Conservation (phyloP, 92 coral and sea anemone genomes). For the Paragorgia papillata region DNA sequence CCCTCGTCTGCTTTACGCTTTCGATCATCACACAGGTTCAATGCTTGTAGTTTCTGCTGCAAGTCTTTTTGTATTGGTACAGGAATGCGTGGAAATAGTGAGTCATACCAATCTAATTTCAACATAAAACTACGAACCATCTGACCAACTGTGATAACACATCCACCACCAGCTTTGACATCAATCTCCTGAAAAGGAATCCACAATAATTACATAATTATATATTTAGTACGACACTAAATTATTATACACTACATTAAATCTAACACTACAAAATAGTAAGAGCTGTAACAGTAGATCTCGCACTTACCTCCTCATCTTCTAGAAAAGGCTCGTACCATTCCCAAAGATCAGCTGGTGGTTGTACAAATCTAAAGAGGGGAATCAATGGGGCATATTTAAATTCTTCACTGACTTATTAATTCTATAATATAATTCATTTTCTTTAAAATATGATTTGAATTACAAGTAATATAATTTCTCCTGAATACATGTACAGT, state of each 20-base stretch:
- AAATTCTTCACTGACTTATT: too few species aligned
- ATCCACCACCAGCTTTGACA: conserved; percentile 96
- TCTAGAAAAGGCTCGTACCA: conserved; percentile 96
- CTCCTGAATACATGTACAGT: too few species aligned
- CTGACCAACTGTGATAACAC: conserved; percentile 94
- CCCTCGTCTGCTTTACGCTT: conserved; percentile 87
- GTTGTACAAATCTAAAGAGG: conserved; percentile 69
- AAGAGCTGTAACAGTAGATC: too few species aligned
- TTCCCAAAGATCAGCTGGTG: conserved; percentile 93
- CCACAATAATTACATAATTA: too few species aligned
- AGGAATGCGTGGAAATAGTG: conserved; percentile 95
- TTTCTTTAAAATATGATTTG: too few species aligned
- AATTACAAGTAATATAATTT: too few species aligned
- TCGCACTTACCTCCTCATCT: conserved; percentile 94
- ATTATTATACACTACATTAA: too few species aligned
- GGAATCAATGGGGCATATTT: neutral
- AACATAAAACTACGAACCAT: conserved; percentile 92
- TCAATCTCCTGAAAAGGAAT: conserved; percentile 74
- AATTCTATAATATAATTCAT: too few species aligned
- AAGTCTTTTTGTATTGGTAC: conserved; percentile 92
- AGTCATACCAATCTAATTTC: conserved; percentile 96
- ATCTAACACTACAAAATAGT: too few species aligned
- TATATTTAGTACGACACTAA: too few species aligned
- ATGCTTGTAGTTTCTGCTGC: conserved; percentile 63
- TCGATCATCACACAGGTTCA: conserved; percentile 90